Evolutionary conservation across 1,140 invertebrate species (phyloP).

Genomic region (Anoplophora glabripennis): DNA sequence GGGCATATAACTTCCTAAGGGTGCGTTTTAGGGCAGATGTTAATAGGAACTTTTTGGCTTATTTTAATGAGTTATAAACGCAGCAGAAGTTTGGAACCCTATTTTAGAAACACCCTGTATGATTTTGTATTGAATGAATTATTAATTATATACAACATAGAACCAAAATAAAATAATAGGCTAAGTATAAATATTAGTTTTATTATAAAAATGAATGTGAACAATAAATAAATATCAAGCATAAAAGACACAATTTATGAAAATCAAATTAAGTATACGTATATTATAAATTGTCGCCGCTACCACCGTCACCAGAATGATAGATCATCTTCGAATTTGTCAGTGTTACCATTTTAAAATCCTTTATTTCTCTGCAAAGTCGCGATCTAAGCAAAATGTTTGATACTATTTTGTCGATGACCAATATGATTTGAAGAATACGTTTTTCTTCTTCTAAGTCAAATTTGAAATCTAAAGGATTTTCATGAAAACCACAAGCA

Average conservation of each 20-base stretch:
- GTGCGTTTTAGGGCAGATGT: too few species aligned
- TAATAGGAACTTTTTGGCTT: too few species aligned
- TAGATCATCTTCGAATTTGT: background rate
- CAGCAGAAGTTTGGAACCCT: too few species aligned
- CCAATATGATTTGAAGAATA: constrained; percentile 22
- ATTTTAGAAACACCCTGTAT: too few species aligned
- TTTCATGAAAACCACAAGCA: constrained; percentile 25
- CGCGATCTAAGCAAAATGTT: constrained; percentile 13
- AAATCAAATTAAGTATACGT: background rate
- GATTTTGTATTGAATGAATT: too few species aligned
- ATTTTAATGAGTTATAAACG: too few species aligned
- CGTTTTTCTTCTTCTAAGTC: constrained; percentile 20
- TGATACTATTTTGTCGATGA: constrained; percentile 16
- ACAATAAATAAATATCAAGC: too few species aligned
- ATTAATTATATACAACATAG: too few species aligned
- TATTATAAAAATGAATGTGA: too few species aligned
- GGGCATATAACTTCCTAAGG: too few species aligned
- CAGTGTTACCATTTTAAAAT: constrained; percentile 1
- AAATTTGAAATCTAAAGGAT: constrained; percentile 22
- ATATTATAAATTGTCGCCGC: constrained; percentile 4
- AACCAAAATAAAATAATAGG: too few species aligned
- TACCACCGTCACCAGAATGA: background rate
- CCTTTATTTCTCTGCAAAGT: constrained; percentile 15
- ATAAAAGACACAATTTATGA: background rate
- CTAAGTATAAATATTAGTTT: too few species aligned